Conservation (phyloP, 2,797 vertebrate species). For the Pangasius djambal region DNA sequence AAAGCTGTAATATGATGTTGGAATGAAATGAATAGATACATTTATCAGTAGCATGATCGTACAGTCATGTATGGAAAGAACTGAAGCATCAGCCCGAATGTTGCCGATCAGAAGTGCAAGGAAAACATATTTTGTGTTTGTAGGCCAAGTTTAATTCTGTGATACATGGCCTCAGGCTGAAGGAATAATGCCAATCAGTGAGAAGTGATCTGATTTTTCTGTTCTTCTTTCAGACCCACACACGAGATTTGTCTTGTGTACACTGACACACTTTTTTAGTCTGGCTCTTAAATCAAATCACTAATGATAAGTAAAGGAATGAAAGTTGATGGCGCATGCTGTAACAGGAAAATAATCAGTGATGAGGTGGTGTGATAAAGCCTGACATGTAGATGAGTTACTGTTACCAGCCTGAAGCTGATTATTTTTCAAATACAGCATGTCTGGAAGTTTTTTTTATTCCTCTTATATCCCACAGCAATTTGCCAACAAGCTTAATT, state of each 20-base stretch:
- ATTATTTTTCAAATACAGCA: too few relatives aligned
- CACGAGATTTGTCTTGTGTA: not conserved
- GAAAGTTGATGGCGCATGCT: too few relatives aligned
- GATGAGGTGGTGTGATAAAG: too few relatives aligned
- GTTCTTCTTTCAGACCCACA: conserved; percentile 11
- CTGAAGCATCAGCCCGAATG: not conserved
- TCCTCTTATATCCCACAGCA: too few relatives aligned
- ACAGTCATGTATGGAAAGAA: not conserved
- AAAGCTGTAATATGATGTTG: conserved; percentile 3
- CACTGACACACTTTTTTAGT: too few relatives aligned
- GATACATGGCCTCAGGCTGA: not conserved
- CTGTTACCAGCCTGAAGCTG: too few relatives aligned
- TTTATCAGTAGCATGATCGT: not conserved
- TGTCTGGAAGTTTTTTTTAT: too few relatives aligned
- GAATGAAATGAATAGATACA: not conserved
- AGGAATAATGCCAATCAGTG: not conserved
- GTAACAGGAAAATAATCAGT: too few relatives aligned
- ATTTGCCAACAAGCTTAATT: too few relatives aligned
- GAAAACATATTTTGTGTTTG: not conserved
- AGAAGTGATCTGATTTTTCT: conserved; percentile 12
- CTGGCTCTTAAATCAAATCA: not conserved
- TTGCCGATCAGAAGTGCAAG: not conserved
- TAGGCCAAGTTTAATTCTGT: not conserved
- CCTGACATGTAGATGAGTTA: too few relatives aligned
- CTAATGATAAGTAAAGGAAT: too few relatives aligned